These are phyloP conservation scores for Falcaria lacertinaria DNA, from an alignment of 2,888 invertebrate species.

Conservation along the genomic window DNA sequence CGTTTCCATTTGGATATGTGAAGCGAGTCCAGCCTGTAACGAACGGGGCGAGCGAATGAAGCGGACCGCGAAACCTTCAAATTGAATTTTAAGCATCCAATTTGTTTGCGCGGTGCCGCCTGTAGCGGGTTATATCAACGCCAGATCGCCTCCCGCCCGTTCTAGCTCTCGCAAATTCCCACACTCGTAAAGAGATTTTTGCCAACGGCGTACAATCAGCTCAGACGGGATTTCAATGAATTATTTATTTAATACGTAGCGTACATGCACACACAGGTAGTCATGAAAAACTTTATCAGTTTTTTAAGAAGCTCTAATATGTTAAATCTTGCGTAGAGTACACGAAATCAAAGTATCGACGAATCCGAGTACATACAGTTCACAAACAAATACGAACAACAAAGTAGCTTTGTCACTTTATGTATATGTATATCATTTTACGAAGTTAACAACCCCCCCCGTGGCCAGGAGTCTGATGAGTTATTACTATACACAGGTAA, in stretches of 20 bases:
- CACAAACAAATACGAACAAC: too few relatives aligned
- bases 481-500: too few relatives aligned
- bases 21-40: slow-evolving; percentile 64
- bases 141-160: slow-evolving; percentile 26
- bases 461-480: too few relatives aligned
- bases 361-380: too few relatives aligned
- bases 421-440: too few relatives aligned
- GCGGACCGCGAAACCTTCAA: slow-evolving; percentile 77
- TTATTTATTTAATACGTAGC: slow-evolving; percentile 44
- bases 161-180: slow-evolving; percentile 34
- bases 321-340: too few relatives aligned
- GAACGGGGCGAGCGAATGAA: slow-evolving; percentile 70
- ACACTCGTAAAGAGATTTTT: slow-evolving; percentile 70
- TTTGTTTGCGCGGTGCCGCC: slow-evolving; percentile 69
- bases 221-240: slow-evolving; percentile 55
- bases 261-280: slow-evolving; percentile 15
- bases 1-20: slow-evolving; percentile 62
- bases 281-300: neutral
- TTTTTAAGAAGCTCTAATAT: neutral
- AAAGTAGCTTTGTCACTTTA: too few relatives aligned
- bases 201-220: slow-evolving; percentile 43
- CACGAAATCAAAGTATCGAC: too few relatives aligned
- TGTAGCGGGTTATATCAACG: slow-evolving; percentile 44
- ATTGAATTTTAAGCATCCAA: slow-evolving; percentile 80
- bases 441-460: too few relatives aligned